Percentiles rank a stretch among this genome's conserved stretches.
phyloP scores from a whole-genome alignment of 2,888 invertebrate genomes.

The Agriotes lineatus region DNA sequence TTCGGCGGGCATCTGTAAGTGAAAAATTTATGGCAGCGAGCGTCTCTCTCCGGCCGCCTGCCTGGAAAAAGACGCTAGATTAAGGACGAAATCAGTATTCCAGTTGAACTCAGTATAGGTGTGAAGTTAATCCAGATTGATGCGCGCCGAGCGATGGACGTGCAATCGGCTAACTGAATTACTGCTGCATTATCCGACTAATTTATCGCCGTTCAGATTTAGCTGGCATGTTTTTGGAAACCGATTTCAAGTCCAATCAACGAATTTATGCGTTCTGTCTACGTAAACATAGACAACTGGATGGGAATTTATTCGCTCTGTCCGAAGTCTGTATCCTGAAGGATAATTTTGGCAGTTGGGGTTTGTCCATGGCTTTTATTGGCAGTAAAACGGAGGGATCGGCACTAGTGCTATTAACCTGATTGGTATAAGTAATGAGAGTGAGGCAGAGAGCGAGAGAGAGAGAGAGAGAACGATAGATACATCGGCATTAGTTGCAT shows the following conservation, averaged over 20 bases:
- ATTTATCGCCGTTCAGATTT: constrained; percentile 63
- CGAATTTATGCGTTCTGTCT: constrained; percentile 58
- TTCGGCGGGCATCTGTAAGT: constrained; percentile 27
- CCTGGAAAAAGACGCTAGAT: constrained; percentile 36
- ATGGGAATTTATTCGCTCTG: constrained; percentile 8
- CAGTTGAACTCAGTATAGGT: constrained; percentile 49
- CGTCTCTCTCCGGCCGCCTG: constrained; percentile 25
- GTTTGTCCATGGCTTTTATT: no score
- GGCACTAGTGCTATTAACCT: no score
- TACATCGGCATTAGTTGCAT: no score
- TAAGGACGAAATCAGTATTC: constrained; percentile 42
- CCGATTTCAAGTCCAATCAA: constrained; percentile 59
- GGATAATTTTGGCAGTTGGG: no score
- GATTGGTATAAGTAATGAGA: no score
- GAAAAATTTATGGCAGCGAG: constrained; percentile 29
- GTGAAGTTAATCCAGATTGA: constrained; percentile 64
- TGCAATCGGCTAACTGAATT: constrained; percentile 64
- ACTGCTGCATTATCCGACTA: constrained; percentile 61
- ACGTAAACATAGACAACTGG: constrained; percentile 23
- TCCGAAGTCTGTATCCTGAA: background rate
- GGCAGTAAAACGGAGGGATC: no score
- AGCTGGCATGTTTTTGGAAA: constrained; percentile 60
- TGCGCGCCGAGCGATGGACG: constrained; percentile 60
- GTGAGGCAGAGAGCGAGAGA: no score
- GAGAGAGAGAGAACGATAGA: no score